Percentiles rank a stretch among this genome's conserved stretches.
phyloP scores from a whole-genome alignment of 1,140 invertebrate species.

The Lysiphlebus fabarum region DNA sequence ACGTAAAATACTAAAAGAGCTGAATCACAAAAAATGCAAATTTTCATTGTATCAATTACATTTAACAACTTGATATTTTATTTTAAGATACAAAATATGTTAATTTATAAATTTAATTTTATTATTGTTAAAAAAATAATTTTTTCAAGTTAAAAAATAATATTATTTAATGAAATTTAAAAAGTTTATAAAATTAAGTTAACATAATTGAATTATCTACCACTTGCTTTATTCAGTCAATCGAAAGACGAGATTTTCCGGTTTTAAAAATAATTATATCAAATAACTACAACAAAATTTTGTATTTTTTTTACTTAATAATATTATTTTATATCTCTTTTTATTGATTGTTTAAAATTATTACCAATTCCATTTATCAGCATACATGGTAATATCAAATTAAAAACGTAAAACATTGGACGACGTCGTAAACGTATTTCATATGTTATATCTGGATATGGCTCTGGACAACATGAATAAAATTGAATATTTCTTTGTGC shows the following conservation, averaged over 20 bases:
- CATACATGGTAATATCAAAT: conserved; percentile 84
- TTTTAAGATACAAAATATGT: too few species aligned
- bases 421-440: conserved; percentile 70
- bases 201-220: too few species aligned
- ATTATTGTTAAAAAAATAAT: too few species aligned
- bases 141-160: neutral
- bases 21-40: conserved; percentile 48
- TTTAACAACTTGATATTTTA: too few species aligned
- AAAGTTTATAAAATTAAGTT: neutral
- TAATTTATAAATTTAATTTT: too few species aligned
- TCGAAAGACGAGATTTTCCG: too few species aligned
- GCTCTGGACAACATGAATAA: conserved; percentile 69
- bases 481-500: conserved; percentile 68
- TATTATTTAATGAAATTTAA: conserved; percentile 23
- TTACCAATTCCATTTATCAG: conserved; percentile 83
- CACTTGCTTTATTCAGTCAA: too few species aligned
- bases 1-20: conserved; percentile 89
- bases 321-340: too few species aligned
- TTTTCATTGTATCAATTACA: neutral
- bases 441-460: conserved; percentile 67
- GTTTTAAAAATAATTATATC: too few species aligned
- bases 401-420: conserved; percentile 90
- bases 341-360: too few species aligned
- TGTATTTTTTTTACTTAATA: too few species aligned
- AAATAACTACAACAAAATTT: neutral